phyloP scores from a whole-genome alignment of 2,888 invertebrate genomes.

The Eilema depressum region DNA sequence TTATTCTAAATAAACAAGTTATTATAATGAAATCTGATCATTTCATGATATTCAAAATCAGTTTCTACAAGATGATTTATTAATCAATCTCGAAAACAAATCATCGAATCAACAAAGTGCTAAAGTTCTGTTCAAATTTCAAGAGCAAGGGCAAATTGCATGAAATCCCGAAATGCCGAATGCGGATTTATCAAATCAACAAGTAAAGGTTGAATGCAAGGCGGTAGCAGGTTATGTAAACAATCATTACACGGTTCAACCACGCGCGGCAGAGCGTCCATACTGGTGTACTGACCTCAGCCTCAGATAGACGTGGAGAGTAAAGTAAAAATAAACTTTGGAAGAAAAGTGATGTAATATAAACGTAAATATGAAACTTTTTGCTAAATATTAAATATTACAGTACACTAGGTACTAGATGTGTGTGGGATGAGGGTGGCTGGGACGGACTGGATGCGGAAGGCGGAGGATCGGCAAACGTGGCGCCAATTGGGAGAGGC shows the following conservation, averaged over 20 bases:
- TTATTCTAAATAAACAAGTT: background rate
- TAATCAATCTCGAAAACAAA: background rate
- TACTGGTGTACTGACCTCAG: slow-evolving; percentile 28
- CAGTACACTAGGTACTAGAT: too few relatives aligned
- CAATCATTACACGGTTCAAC: slow-evolving; percentile 60
- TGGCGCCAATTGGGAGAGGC: too few relatives aligned
- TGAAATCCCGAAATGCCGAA: background rate
- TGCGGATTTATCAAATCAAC: slow-evolving; percentile 18
- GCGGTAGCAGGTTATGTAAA: slow-evolving; percentile 51
- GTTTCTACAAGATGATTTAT: too few relatives aligned
- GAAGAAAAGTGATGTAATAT: background rate
- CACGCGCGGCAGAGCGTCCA: slow-evolving; percentile 47
- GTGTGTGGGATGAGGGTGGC: too few relatives aligned
- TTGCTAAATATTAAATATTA: too few relatives aligned
- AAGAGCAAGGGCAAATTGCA: background rate
- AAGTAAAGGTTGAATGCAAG: slow-evolving; percentile 19
- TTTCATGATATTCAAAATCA: too few relatives aligned
- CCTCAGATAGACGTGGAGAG: slow-evolving; percentile 7
- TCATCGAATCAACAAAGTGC: background rate
- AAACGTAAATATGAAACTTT: too few relatives aligned
- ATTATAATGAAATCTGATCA: background rate
- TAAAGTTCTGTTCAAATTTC: background rate
- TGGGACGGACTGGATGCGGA: too few relatives aligned
- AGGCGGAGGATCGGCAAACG: too few relatives aligned
- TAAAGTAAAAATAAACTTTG: slow-evolving; percentile 1